These are phyloP conservation scores for Pachypanchax playfairii DNA, from an alignment of 2,113 vertebrate genomes.

Conservation along the genomic window DNA sequence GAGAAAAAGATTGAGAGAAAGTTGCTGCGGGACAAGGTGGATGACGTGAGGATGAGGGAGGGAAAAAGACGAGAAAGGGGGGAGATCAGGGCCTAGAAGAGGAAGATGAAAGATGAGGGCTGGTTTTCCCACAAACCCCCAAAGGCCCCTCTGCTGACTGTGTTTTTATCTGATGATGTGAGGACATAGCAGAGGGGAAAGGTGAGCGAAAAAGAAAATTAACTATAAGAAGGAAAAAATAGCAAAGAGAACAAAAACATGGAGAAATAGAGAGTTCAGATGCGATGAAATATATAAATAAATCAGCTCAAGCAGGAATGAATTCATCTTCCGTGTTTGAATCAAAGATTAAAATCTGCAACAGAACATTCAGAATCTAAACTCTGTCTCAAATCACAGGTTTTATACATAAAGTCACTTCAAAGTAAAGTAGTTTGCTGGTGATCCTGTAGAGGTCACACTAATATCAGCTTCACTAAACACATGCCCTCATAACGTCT, in stretches of 20 bases:
- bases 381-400: background rate
- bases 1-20: slow-evolving; percentile 61
- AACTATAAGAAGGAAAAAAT: slow-evolving; percentile 16
- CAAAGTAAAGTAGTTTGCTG: background rate
- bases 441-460: slow-evolving; percentile 7
- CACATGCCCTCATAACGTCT: background rate
- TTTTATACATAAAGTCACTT: background rate
- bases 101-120: slow-evolving; percentile 78
- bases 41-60: slow-evolving; percentile 30
- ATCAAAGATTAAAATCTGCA: background rate
- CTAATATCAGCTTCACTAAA: background rate
- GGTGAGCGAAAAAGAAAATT: slow-evolving; percentile 9
- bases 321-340: background rate
- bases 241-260: background rate
- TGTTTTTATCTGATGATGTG: slow-evolving; percentile 65
- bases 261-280: background rate
- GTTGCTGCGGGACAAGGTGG: slow-evolving; percentile 45
- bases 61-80: slow-evolving; percentile 5
- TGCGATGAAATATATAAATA: background rate
- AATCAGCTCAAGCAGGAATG: no score
- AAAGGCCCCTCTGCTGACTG: slow-evolving; percentile 75
- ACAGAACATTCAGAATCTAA: background rate
- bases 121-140: slow-evolving; percentile 74
- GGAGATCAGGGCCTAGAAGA: slow-evolving; percentile 35
- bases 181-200: slow-evolving; percentile 57